Base-by-base conservation (phyloP, 2,113 vertebrate species). In the Pardalotus punctatus region DNA sequence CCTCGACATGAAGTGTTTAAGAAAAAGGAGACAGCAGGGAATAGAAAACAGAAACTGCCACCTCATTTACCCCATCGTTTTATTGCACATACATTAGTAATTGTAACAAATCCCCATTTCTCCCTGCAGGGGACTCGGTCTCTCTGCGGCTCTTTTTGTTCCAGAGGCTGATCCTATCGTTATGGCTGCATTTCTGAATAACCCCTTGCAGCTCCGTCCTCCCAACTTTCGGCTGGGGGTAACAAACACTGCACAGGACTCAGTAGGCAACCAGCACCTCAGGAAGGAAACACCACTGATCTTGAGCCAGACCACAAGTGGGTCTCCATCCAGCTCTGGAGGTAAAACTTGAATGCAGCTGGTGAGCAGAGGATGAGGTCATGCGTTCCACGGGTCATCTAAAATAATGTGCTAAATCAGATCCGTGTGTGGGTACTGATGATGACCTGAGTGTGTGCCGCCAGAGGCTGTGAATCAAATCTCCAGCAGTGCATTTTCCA, bases 1-100 rank as follows among this genome's bases (percentile, higher is more conserved):
- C 36, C 40, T 88, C 0, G 0, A 58, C 72, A 73, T 56, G 38
- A 94, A 74, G 43, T 57, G 35, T n/a, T 86, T 66, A 81, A 91
- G 77, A 69, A 88, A 91, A 91, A 93, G 21, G 35, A 71, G 65
- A 78, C 84, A 96, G 69, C 47, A 78, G 38, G 65, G 84, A 94
- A 86, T 14, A 94, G 69, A 84, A 91, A 94, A 62, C 47, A 95
- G 80, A 69, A 86, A 70, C 47, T 81, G 29, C 33, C 81, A 88
- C 62, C 56, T 95, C 80, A 78, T 86, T 81, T 88, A 81, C 54
- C 38, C 47, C 60, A 66, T 64, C 1, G 2, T 58, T 86, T 81
- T 67, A 81, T n/a, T 91, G 47, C 56, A 65, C 71, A 58, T 79
- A 50, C 35, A 23, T 66, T 57, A 86, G 42, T 50, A 77, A 65